A percentile compares a stretch with the other conserved stretches of the same genome.
phyloP scores from a whole-genome alignment of 2,888 invertebrate genomes.

The Fragum sueziense region DNA sequence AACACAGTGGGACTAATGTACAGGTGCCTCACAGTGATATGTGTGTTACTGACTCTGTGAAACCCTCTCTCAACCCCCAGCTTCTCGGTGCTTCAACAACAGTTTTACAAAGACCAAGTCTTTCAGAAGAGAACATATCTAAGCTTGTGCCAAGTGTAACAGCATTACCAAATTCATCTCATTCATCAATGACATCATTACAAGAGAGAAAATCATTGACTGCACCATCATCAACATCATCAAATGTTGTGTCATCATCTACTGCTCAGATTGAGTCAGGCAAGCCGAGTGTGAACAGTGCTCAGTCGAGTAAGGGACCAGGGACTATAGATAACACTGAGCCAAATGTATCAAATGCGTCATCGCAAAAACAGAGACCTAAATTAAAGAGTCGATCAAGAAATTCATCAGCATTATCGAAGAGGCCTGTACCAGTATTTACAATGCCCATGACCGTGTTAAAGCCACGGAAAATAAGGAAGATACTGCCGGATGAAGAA shows the following conservation, averaged over 20 bases:
- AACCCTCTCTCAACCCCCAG: background rate
- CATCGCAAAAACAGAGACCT: constrained; percentile 30
- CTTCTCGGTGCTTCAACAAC: background rate
- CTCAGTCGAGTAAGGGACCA: constrained; percentile 23
- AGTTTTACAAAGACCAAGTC: constrained; percentile 1
- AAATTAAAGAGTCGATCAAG: constrained; percentile 31
- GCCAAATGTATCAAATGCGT: constrained; percentile 10
- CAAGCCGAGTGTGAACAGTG: constrained; percentile 17
- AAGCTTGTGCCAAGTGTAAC: constrained; percentile 40
- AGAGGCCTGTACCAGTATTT: constrained; percentile 51
- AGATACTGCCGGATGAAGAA: constrained; percentile 73
- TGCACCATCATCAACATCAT: constrained; percentile 1
- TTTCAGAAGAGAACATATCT: constrained; percentile 25
- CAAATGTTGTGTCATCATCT: constrained; percentile 24
- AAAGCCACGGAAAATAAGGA: constrained; percentile 69
- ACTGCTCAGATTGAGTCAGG: constrained; percentile 37
- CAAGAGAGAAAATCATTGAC: background rate
- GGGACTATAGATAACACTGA: constrained; percentile 13
- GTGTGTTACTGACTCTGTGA: constrained; percentile 16
- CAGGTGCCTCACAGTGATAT: background rate
- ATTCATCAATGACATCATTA: constrained; percentile 32
- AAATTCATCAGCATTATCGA: constrained; percentile 38
- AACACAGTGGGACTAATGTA: constrained; percentile 5
- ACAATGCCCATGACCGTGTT: constrained; percentile 65
- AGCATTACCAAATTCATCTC: constrained; percentile 30